These are phyloP conservation scores for Glaucidium brasilianum DNA, from an alignment of 2,113 vertebrate species.

Conservation along the genomic window DNA sequence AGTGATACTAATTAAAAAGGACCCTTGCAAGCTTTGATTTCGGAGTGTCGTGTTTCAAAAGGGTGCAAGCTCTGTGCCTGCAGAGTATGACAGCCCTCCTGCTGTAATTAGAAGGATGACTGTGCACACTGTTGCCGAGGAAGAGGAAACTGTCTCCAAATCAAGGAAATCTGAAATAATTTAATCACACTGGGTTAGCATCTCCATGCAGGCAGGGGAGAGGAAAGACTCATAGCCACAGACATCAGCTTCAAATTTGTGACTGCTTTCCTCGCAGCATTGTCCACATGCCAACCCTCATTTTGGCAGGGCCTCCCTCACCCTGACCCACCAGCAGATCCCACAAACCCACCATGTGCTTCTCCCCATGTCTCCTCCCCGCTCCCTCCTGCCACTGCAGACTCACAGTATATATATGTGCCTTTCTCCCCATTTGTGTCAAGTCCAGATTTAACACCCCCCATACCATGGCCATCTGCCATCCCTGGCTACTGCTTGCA, in stretches of 20 bases:
- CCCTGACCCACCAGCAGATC: not conserved
- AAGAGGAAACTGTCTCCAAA: not conserved
- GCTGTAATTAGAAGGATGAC: not conserved
- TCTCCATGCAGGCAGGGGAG: not conserved
- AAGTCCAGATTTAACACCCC: not conserved
- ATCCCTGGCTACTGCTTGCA: not conserved
- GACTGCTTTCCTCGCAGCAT: not conserved
- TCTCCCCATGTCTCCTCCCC: not conserved
- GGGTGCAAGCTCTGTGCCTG: not conserved
- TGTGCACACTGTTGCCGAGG: not conserved
- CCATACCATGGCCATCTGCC: accelerated
- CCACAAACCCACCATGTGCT: accelerated
- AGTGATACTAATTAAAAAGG: conserved; percentile 4
- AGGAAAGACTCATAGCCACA: not conserved
- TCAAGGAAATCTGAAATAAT: not conserved
- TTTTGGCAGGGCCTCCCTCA: not conserved
- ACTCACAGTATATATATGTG: not conserved
- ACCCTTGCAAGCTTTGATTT: conserved; percentile 3
- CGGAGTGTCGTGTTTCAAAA: not conserved
- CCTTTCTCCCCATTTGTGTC: not conserved
- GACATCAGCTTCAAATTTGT: not conserved
- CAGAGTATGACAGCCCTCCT: not conserved
- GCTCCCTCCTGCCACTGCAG: not conserved
- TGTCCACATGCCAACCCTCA: not conserved
- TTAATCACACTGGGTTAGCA: not conserved